Evolutionary conservation across 2,113 vertebrate genomes (phyloP), one percentile per base, ranked within the genome.

Genomic region (Egretta garzetta): DNA sequence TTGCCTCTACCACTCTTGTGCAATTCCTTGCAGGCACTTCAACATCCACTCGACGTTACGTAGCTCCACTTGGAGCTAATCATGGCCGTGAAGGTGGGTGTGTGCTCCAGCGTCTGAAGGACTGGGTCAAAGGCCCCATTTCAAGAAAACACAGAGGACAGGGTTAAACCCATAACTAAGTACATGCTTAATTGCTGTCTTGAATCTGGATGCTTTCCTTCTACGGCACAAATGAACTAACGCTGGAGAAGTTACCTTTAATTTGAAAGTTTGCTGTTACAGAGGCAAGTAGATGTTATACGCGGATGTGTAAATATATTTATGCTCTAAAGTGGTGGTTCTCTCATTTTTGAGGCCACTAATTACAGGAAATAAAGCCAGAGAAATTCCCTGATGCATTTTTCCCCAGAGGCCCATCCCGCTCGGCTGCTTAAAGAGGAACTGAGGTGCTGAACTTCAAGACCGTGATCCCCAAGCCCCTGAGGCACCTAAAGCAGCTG

Each of bases 361-460:
- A 97, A 95, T 97, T 92, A 96, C 91, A 95, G 91, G 96, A 95
- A 94, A 96, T 95, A 96, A 95, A 97, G 79, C 95, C 91, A 96
- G 91, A 96, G 94, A 97, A 97, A 97, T 97, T 95, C 88, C 80
- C 89, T 71, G 80, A 94, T 96, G 90, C 93, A 80, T 96, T 94
- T 93, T 95, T 96, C 84, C 93, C 90, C 1, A 1, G 85, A 94
- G 93, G 92, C 66, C 81, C n/a, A 79, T 86, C 81, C 90, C 14
- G 19, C 77, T 76, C 9, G 1, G 45, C 74, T 63, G 12, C 66
- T 72, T 92, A 53, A 86, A 94, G 77, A 94, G 58, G 90, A 96
- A 80, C 70, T 39, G 68, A 95, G 75, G 68, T 77, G 90, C 75
- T 92, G 74, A 97, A 94, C 92, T 95, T 41, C 50, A 83, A 86